These are phyloP conservation scores for Cryptomyrus ogoouensis DNA, from an alignment of 2,113 vertebrate genomes.

Conservation along the genomic window DNA sequence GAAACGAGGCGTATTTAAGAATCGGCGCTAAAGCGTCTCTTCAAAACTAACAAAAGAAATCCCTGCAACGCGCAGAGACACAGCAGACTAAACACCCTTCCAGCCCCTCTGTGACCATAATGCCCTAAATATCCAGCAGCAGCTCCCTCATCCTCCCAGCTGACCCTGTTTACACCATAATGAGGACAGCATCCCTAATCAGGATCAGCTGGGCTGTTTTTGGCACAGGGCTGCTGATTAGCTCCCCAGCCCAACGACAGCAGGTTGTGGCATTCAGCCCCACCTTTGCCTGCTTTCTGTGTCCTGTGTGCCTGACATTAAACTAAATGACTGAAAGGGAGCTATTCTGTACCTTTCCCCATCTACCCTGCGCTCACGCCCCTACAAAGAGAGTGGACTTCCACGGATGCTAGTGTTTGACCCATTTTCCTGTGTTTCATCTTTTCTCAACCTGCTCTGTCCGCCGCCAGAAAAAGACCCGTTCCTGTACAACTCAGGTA, in stretches of 20 bases:
- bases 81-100: not conserved
- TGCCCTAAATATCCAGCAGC: not conserved
- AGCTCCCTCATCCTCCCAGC: not conserved
- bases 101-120: not conserved
- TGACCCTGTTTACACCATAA: not conserved
- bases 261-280: not conserved
- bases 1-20: not conserved
- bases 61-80: not conserved
- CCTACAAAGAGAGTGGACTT: not conserved
- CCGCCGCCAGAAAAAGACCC: slow-evolving; percentile 86
- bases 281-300: not conserved
- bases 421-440: slow-evolving; percentile 28
- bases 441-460: slow-evolving; percentile 59
- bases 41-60: not conserved
- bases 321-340: not conserved
- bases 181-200: not conserved
- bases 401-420: not conserved
- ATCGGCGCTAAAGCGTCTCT: not conserved
- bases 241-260: not conserved
- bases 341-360: not conserved
- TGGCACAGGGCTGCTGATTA: not conserved
- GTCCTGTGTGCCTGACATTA: not conserved
- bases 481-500: slow-evolving; percentile 91
- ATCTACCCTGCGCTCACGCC: not conserved
- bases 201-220: slow-evolving; percentile 2